Evolutionary conservation across 2,888 invertebrate species (phyloP), one percentile per base, ranked within the genome.

Genomic region (Platynereis dumerilii): DNA sequence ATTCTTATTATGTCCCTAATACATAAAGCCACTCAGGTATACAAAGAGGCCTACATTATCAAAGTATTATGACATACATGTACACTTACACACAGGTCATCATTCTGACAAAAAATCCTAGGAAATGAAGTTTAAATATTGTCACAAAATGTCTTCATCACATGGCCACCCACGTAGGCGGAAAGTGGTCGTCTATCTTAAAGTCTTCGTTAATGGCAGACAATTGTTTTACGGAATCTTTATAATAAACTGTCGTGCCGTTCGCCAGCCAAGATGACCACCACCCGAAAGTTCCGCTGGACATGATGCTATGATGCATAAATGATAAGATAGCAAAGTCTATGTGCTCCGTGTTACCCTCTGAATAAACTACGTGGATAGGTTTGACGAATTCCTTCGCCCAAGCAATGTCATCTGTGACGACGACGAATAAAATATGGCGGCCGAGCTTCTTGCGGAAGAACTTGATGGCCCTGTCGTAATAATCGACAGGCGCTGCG

Each of bases 271-370:
- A 85, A 2, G 79, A 83, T 2, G 78, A 79, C 85, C 85, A 85
- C 85, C 85, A 85, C 17, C 81, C 80, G 68, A 79, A 85, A 0
- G 84, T 81, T 1, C 85, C 85, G 1, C 80, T 71, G 2, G 75
- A 75, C 58, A 83, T 76, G 29, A 85, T 77, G 22, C 78, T 73
- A 59, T 80, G 80, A 71, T 84, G 75, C 72, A 81, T 79, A 12
- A 69, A 71, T 0, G 77, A 65, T 58, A 85, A 67, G 2, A 80
- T 75, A 2, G 82, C 80, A 64, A 85, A 68, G 69, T 85, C 85
- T 15, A 82, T 77, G 56, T 77, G 78, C 1, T 79, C 78, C 24
- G 69, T 71, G 12, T 66, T 65, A n/a, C 65, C 69, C 24, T 72
- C 69, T 7, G 76, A 74, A 60, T 71, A 77, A 2, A 67, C 66